Conservation (phyloP, 2,888 invertebrate species). For the Dryomyza anilis region DNA sequence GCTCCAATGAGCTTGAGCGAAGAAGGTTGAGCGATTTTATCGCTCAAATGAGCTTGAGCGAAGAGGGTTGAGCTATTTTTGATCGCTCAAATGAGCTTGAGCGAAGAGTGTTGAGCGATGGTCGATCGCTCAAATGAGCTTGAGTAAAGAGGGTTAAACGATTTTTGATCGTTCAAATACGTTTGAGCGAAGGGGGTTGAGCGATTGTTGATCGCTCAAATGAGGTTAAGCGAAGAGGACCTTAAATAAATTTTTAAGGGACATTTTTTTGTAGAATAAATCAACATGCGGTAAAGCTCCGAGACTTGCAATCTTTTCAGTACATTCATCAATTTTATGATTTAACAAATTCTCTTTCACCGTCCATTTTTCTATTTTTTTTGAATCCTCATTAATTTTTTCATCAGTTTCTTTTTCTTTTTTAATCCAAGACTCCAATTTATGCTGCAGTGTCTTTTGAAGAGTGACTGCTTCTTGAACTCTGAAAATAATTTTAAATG, state of each 20-base stretch:
- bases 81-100: no score
- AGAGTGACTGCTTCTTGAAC: constrained; percentile 63
- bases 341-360: constrained; percentile 90
- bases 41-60: no score
- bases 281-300: constrained; percentile 95
- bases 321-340: constrained; percentile 93
- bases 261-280: constrained; percentile 75
- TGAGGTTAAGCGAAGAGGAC: no score
- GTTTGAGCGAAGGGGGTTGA: no score
- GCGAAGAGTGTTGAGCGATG: no score
- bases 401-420: constrained; percentile 92
- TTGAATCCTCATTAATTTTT: constrained; percentile 93
- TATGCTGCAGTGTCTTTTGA: constrained; percentile 64
- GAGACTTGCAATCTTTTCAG: constrained; percentile 93
- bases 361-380: constrained; percentile 94
- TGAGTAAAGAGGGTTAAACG: no score
- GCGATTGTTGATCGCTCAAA: no score
- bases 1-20: no score
- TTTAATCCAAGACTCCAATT: constrained; percentile 84
- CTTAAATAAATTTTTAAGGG: constrained; percentile 84
- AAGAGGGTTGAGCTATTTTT: no score
- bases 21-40: no score
- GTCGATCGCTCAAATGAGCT: no score
- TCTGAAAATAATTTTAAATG: constrained; percentile 32
- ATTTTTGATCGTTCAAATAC: no score